A percentile compares a stretch with the other conserved stretches of the same genome.
These are phyloP conservation scores for Arge pagana DNA, from an alignment of 2,888 invertebrate species.

Conservation along the genomic window DNA sequence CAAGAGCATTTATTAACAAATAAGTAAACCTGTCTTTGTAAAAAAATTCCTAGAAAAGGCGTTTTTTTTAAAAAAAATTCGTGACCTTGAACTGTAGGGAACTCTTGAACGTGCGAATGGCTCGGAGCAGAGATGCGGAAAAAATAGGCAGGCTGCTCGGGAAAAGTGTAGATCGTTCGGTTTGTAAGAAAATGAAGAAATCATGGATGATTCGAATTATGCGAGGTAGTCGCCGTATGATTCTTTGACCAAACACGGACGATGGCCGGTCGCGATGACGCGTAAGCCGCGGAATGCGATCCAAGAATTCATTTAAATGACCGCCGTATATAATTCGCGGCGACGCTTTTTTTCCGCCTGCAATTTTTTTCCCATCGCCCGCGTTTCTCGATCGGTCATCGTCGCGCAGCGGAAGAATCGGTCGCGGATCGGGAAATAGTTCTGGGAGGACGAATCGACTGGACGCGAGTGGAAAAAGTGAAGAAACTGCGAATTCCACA, in stretches of 20 bases:
- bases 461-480: too few relatives aligned
- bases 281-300: conserved; percentile 3
- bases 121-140: conserved; percentile 4
- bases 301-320: conserved; percentile 13
- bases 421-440: too few relatives aligned
- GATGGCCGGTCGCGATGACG: neutral
- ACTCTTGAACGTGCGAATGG: neutral
- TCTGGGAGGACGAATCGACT: too few relatives aligned
- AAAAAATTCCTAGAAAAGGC: too few relatives aligned
- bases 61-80: too few relatives aligned
- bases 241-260: conserved; percentile 10
- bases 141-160: conserved; percentile 29
- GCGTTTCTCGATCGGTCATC: neutral
- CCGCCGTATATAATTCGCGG: neutral
- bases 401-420: conserved; percentile 1
- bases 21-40: too few relatives aligned
- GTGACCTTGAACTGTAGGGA: neutral
- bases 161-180: conserved; percentile 42
- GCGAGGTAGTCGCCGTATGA: too few relatives aligned
- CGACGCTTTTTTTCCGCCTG: conserved; percentile 6
- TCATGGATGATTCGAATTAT: too few relatives aligned
- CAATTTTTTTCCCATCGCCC: conserved; percentile 2
- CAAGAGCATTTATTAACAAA: too few relatives aligned
- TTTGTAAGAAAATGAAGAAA: conserved; percentile 23
- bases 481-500: too few relatives aligned